Percentiles rank a stretch among this genome's conserved stretches.
Evolutionary conservation across 2,888 invertebrate genomes (phyloP).

Genomic region (Pseudoips prasinana): DNA sequence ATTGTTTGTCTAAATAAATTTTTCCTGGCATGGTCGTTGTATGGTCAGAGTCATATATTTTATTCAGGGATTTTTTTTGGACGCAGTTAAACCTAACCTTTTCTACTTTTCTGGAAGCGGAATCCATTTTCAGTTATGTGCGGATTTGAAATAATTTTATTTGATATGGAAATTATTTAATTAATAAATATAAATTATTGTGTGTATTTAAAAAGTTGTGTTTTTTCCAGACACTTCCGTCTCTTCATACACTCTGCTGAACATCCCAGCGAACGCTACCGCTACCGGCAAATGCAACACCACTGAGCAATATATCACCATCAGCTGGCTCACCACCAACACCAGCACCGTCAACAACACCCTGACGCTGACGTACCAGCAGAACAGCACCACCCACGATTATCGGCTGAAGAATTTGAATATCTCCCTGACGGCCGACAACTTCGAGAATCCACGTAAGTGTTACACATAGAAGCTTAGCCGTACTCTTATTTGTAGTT

Average conservation of each 20-base stretch:
- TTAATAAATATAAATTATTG: too few relatives aligned
- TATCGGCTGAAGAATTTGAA: slow-evolving; percentile 54
- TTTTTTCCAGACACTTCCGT: slow-evolving; percentile 41
- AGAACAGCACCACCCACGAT: slow-evolving; percentile 55
- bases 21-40: too few relatives aligned
- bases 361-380: slow-evolving; percentile 50
- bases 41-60: too few relatives aligned
- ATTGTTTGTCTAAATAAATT: too few relatives aligned
- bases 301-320: slow-evolving; percentile 46
- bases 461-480: slow-evolving; percentile 16
- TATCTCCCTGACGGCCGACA: slow-evolving; percentile 54
- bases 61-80: too few relatives aligned
- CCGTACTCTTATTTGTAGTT: too few relatives aligned
- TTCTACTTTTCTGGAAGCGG: too few relatives aligned
- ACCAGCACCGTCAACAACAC: slow-evolving; percentile 37
- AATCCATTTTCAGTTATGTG: too few relatives aligned
- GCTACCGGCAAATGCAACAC: slow-evolving; percentile 52
- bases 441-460: slow-evolving; percentile 68
- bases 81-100: too few relatives aligned
- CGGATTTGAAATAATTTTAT: too few relatives aligned
- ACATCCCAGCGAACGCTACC: slow-evolving; percentile 56
- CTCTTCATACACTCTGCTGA: slow-evolving; percentile 39
- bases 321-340: slow-evolving; percentile 41
- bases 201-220: too few relatives aligned
- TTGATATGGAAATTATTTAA: too few relatives aligned